Conservation (phyloP, 2,888 invertebrate species). For the Onthophagus sagittarius region DNA sequence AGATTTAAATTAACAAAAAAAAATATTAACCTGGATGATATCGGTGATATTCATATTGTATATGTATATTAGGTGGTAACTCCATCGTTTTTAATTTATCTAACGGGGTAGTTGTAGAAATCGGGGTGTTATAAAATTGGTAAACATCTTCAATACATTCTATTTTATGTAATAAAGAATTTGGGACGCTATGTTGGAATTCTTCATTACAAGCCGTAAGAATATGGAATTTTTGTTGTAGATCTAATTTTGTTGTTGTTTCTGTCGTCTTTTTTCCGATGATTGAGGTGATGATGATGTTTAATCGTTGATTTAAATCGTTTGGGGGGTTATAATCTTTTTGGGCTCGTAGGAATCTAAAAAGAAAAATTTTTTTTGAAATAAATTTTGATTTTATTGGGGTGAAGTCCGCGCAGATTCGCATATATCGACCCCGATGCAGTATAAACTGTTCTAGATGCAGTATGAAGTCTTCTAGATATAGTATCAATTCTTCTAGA, state of each 20-base stretch:
- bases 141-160: conserved; percentile 70
- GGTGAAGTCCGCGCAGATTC: conserved; percentile 42
- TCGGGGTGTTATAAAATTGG: conserved; percentile 68
- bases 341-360: conserved; percentile 71
- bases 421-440: conserved; percentile 46
- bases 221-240: conserved; percentile 63
- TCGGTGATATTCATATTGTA: conserved; percentile 74
- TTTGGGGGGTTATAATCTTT: conserved; percentile 69
- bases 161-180: conserved; percentile 73
- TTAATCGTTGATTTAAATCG: conserved; percentile 60
- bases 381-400: background rate
- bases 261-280: conserved; percentile 53
- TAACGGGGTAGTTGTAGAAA: conserved; percentile 67
- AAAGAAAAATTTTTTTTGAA: conserved; percentile 32
- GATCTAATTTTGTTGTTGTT: conserved; percentile 48
- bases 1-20: no score
- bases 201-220: conserved; percentile 66
- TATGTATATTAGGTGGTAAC: conserved; percentile 82
- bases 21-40: conserved; percentile 70
- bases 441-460: no score
- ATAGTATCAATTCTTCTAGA: no score
- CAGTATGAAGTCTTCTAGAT: no score
- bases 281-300: conserved; percentile 55
- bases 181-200: conserved; percentile 77
- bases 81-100: conserved; percentile 68